These are phyloP conservation scores for Cyrtonyx montezumae DNA, from an alignment of 2,113 vertebrate species.

Conservation along the genomic window DNA sequence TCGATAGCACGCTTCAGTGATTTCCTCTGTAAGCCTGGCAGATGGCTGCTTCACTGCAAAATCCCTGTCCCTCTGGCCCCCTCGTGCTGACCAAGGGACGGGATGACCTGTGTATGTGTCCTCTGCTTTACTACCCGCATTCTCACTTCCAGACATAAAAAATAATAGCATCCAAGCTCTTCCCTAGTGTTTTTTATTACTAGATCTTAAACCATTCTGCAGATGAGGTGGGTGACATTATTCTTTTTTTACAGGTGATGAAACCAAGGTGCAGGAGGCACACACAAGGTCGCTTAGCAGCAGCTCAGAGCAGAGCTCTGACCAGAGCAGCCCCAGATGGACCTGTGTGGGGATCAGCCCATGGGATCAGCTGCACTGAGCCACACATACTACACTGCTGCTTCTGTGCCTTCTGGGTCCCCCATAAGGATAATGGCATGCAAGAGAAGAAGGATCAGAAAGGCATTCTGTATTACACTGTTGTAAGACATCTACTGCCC, in stretches of 20 bases:
- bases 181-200: background rate
- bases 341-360: background rate
- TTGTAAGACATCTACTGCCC: background rate
- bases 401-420: background rate
- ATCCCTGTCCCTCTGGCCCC: background rate
- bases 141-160: background rate
- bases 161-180: background rate
- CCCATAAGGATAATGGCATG: background rate
- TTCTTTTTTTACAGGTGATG: background rate
- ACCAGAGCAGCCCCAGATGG: background rate
- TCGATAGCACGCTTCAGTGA: constrained; percentile 14
- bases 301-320: rapidly evolving
- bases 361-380: background rate
- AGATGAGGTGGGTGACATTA: background rate
- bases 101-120: background rate
- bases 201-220: background rate
- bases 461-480: background rate
- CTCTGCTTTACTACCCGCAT: background rate
- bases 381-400: background rate
- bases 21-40: background rate
- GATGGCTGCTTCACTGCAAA: background rate
- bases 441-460: background rate
- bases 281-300: background rate
- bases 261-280: background rate
- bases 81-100: background rate